A percentile compares a stretch with the other conserved stretches of the same genome.
These are phyloP conservation scores for Microctenopoma lineatum DNA, from an alignment of 2,797 vertebrate genomes.

Conservation along the genomic window DNA sequence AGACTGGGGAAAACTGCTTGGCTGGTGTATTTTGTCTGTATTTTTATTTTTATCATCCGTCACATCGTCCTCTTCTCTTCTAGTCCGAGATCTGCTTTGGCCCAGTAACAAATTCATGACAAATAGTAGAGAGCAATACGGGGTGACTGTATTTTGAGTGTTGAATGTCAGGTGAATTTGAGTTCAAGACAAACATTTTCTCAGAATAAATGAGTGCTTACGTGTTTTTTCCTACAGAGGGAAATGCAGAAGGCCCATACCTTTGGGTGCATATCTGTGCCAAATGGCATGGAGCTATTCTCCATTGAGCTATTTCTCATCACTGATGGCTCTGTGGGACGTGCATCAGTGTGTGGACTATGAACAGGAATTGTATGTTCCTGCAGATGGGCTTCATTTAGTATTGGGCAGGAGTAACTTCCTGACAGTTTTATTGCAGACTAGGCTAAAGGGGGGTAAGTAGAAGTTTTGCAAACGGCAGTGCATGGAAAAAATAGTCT, in stretches of 20 bases:
- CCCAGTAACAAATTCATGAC: conserved; percentile 28
- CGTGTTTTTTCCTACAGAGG: conserved; percentile 44
- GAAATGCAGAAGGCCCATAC: conserved; percentile 51
- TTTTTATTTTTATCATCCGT: conserved; percentile 7
- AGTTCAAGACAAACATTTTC: conserved; percentile 50
- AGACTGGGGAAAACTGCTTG: conserved; percentile 7
- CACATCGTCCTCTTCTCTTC: conserved; percentile 22
- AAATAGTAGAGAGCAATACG: conserved; percentile 33
- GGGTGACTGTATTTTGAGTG: conserved; percentile 25
- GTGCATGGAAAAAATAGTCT: conserved; percentile 41
- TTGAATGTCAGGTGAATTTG: conserved; percentile 39
- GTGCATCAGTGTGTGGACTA: conserved; percentile 57
- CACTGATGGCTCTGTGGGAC: conserved; percentile 75
- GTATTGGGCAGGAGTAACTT: conserved; percentile 62
- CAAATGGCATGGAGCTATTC: conserved; percentile 86
- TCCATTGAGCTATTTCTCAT: conserved; percentile 83
- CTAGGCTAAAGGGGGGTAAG: conserved; percentile 36
- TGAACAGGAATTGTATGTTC: conserved; percentile 63
- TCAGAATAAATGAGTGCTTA: conserved; percentile 36
- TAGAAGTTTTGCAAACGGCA: conserved; percentile 35
- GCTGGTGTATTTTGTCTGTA: conserved; percentile 24
- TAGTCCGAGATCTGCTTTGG: conserved; percentile 11
- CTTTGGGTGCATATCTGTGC: conserved; percentile 75
- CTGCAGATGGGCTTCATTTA: conserved; percentile 74
- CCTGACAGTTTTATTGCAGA: conserved; percentile 68